Evolutionary conservation across 1,140 invertebrate genomes (phyloP).

Genomic region (Drosophila ananassae): DNA sequence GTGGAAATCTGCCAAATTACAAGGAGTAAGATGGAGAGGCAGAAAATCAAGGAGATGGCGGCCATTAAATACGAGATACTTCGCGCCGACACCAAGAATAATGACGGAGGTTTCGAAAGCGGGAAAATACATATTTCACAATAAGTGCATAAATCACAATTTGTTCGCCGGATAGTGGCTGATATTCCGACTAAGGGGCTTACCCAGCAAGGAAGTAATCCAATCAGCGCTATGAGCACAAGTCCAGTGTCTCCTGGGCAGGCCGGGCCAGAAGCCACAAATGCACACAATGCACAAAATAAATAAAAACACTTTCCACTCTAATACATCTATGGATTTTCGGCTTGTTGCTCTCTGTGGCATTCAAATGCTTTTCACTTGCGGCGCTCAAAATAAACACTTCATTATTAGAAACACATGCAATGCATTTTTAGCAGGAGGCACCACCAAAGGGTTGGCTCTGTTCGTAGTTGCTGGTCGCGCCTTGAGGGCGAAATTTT

Average conservation of each 20-base stretch:
- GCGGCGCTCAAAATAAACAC: constrained; percentile 73
- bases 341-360: constrained; percentile 22
- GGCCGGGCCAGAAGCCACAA: background rate
- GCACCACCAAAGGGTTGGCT: constrained; percentile 33
- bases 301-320: constrained; percentile 48
- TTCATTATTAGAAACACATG: constrained; percentile 81
- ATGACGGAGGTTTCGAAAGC: constrained; percentile 24
- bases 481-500: constrained; percentile 44
- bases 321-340: constrained; percentile 44
- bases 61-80: constrained; percentile 41
- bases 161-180: constrained; percentile 10
- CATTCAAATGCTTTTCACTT: constrained; percentile 57
- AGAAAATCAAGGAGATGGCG: constrained; percentile 19
- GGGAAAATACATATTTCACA: constrained; percentile 40
- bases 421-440: constrained; percentile 20
- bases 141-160: constrained; percentile 46
- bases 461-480: constrained; percentile 2
- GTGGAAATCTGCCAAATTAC: constrained; percentile 30
- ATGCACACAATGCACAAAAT: constrained; percentile 12
- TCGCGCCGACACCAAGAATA: constrained; percentile 18
- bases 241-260: background rate
- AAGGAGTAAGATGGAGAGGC: constrained; percentile 1
- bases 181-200: constrained; percentile 33
- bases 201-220: constrained; percentile 39
- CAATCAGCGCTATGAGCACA: constrained; percentile 14